Percentiles rank a stretch among this genome's conserved stretches.
These are phyloP conservation scores for Thryonomys swinderianus DNA, from an alignment of 2,113 vertebrate species.

Conservation along the genomic window DNA sequence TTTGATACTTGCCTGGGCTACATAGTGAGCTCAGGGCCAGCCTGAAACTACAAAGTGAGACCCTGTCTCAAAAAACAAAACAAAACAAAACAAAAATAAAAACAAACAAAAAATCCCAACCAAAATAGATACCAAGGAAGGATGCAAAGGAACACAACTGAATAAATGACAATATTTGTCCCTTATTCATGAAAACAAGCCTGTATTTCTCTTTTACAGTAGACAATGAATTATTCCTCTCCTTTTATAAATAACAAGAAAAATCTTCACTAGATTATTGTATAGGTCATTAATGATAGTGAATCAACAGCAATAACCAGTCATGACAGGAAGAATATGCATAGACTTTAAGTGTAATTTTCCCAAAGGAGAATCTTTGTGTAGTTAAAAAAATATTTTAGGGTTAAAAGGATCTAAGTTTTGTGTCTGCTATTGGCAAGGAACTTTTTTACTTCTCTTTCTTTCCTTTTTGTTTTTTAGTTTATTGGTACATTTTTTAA, in stretches of 20 bases:
- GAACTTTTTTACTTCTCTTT: neutral
- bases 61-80: no score
- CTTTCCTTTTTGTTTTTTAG: no score
- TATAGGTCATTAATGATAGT: neutral
- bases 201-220: neutral
- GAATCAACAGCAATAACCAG: neutral
- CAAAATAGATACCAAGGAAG: neutral
- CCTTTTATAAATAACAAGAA: neutral
- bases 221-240: neutral
- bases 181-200: neutral
- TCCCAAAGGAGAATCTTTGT: neutral
- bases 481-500: conserved; percentile 22
- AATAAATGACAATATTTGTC: neutral
- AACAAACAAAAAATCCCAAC: no score
- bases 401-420: neutral
- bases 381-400: neutral
- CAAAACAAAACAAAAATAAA: no score
- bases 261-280: neutral
- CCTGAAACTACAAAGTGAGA: no score
- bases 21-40: no score
- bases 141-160: neutral
- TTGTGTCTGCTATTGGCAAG: neutral
- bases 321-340: neutral
- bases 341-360: conserved; percentile 17
- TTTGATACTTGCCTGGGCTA: no score